Conservation (phyloP, 2,888 invertebrate genomes). For the Eupsilia transversa region DNA sequence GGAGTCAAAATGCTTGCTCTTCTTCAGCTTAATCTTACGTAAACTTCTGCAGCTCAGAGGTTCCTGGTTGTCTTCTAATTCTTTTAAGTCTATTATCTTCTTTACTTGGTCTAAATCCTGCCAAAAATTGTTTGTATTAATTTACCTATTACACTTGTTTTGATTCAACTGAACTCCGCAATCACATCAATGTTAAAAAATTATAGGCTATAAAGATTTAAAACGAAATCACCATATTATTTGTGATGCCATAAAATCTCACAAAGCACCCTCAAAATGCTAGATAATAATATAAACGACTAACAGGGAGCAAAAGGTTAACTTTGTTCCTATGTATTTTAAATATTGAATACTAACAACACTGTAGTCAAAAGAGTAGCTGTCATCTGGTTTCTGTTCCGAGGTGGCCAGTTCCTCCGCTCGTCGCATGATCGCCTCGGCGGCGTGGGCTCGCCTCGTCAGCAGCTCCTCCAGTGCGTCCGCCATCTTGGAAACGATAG, state of each 20-base stretch:
- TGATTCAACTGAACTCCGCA: too few species aligned
- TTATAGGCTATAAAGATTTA: not conserved
- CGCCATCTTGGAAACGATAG: slow-evolving; percentile 82
- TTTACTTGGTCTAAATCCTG: slow-evolving; percentile 81
- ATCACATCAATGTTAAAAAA: not conserved
- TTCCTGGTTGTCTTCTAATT: slow-evolving; percentile 70
- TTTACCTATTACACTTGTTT: not conserved
- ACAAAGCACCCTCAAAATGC: not conserved
- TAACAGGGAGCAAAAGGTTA: not conserved
- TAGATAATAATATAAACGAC: not conserved
- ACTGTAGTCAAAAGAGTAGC: slow-evolving; percentile 80
- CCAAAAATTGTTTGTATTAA: slow-evolving; percentile 16
- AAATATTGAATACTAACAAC: slow-evolving; percentile 75
- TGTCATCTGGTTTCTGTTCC: slow-evolving; percentile 66
- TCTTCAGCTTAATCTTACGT: slow-evolving; percentile 74
- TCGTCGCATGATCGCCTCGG: slow-evolving; percentile 81
- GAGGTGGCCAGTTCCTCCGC: slow-evolving; percentile 80
- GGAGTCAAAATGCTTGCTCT: slow-evolving; percentile 81
- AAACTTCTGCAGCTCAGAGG: slow-evolving; percentile 77
- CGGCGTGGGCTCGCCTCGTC: slow-evolving; percentile 76
- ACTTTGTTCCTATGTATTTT: not conserved
- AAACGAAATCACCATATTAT: not conserved
- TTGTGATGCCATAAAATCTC: not conserved
- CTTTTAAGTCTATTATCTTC: slow-evolving; percentile 66
- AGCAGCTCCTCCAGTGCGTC: slow-evolving; percentile 78